Evolutionary conservation across 1,140 invertebrate genomes (phyloP).

Genomic region (Leptestheria dahalacensis): DNA sequence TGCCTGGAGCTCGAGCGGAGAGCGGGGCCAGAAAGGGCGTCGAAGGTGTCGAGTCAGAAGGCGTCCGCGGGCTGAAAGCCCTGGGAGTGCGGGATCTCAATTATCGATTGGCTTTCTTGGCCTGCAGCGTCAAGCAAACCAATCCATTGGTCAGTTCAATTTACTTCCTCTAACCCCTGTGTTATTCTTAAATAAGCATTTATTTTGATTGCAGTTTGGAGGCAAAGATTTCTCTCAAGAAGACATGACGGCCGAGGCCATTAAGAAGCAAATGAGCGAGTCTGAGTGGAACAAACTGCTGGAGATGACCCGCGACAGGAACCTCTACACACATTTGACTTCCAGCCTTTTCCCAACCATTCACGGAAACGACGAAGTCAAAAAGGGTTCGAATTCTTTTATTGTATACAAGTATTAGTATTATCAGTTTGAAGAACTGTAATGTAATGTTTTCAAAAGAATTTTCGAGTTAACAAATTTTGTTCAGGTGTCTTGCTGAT

Average conservation of each 20-base stretch:
- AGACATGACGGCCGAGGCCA: conserved; percentile 72
- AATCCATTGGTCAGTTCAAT: conserved; percentile 48
- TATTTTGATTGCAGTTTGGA: conserved; percentile 30
- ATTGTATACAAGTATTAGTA: neutral
- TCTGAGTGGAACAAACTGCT: conserved; percentile 92
- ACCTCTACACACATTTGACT: conserved; percentile 83
- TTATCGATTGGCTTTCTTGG: conserved; percentile 88
- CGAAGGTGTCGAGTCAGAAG: conserved; percentile 62
- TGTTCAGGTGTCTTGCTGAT: conserved; percentile 64
- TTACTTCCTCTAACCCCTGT: neutral
- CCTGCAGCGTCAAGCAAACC: conserved; percentile 75
- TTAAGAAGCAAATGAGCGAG: conserved; percentile 88
- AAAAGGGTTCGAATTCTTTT: too few relatives aligned
- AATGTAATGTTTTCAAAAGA: neutral
- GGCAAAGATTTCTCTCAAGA: conserved; percentile 39
- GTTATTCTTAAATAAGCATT: neutral
- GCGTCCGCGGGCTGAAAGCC: conserved; percentile 78
- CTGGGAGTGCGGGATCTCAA: conserved; percentile 90
- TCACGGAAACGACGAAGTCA: conserved; percentile 96
- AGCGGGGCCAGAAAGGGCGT: conserved; percentile 50
- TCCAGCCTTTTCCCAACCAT: conserved; percentile 90
- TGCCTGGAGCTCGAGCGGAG: conserved; percentile 74
- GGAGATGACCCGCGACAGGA: conserved; percentile 88
- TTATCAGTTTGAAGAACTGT: neutral
- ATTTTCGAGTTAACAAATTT: neutral